A percentile compares a stretch with the other conserved stretches of the same genome.
These are phyloP conservation scores for Bedellia somnulentella DNA, from an alignment of 2,888 invertebrate species.

Conservation along the genomic window DNA sequence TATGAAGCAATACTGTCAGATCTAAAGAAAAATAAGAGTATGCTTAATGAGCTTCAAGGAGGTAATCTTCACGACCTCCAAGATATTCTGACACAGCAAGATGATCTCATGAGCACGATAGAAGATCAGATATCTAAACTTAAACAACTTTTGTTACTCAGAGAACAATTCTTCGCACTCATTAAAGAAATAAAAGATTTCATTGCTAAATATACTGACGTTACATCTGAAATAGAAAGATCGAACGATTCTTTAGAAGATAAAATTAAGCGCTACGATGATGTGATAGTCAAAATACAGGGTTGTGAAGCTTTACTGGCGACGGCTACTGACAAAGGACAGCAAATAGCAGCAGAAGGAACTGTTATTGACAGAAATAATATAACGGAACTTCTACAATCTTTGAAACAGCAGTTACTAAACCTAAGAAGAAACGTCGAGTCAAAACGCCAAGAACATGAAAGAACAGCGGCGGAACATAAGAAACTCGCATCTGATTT, in stretches of 20 bases:
- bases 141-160: constrained; percentile 73
- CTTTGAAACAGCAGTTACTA: constrained; percentile 81
- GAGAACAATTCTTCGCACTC: constrained; percentile 86
- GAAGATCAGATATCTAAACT: constrained; percentile 84
- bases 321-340: constrained; percentile 88
- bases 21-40: constrained; percentile 75
- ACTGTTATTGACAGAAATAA: constrained; percentile 84
- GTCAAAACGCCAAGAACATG: constrained; percentile 83
- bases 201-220: constrained; percentile 82
- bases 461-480: constrained; percentile 85
- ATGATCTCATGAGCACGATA: constrained; percentile 81
- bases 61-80: constrained; percentile 78
- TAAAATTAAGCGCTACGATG: constrained; percentile 85
- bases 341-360: constrained; percentile 89
- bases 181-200: constrained; percentile 87
- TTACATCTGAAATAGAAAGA: constrained; percentile 83
- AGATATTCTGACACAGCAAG: constrained; percentile 78
- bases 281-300: constrained; percentile 83
- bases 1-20: constrained; percentile 79
- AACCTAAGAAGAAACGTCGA: constrained; percentile 80
- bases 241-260: constrained; percentile 81
- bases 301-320: constrained; percentile 87
- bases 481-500: constrained; percentile 81
- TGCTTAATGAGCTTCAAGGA: constrained; percentile 75
- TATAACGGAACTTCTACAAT: constrained; percentile 85